Base-by-base conservation (phyloP, 2,797 vertebrate genomes). In the Hylomyscus alleni region DNA sequence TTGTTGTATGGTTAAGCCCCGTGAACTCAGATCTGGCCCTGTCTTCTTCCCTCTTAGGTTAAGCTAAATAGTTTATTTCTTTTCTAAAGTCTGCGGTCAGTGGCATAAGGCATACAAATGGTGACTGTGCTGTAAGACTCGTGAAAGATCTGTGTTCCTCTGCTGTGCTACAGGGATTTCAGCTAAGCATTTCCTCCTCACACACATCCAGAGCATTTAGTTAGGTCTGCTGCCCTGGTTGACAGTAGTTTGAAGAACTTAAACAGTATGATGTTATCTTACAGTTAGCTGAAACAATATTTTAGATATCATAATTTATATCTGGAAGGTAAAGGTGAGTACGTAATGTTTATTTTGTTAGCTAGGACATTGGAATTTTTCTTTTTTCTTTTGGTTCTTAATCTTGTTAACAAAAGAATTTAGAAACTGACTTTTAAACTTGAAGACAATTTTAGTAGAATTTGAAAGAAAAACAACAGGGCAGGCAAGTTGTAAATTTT, bases 221-320 rank as follows among this genome's bases (percentile, higher is more conserved):
- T 98, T 98, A 92, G 97, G 95, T 98, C 97, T 98, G 96, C 95
- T 94, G 96, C 98, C 98, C 98, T 98, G 98, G 90, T 97, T 99
- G 98, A 99, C 98, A 98, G 98, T 97, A 19, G 95, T 97, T 96
- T 97, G 98, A 98, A 99, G 99, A 99, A 98, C 92, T 98, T 94
- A 98, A 98, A 97, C 95, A 95, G 92, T 98, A 97, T 98, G 96
- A 97, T 98, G 98, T 98, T 98, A 97, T 96, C 65, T 95, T 65
- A 76, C 40, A 44, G 0, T 9, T 90, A 93, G 37, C 86, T 96
- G 97, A 96, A 97, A 87, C 12, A 60, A 44, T 88, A 96, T 94
- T 69, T 44, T 96, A 40, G 69, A 85, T 96, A 44, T 95, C 17
- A 34, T 84, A 76, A 89, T 82, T 84, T 89, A 84, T 84, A 88